Percentiles rank a stretch among this genome's conserved stretches.
Conservation (phyloP, 2,888 invertebrate genomes). For the Trypoxylon attenuatum region DNA sequence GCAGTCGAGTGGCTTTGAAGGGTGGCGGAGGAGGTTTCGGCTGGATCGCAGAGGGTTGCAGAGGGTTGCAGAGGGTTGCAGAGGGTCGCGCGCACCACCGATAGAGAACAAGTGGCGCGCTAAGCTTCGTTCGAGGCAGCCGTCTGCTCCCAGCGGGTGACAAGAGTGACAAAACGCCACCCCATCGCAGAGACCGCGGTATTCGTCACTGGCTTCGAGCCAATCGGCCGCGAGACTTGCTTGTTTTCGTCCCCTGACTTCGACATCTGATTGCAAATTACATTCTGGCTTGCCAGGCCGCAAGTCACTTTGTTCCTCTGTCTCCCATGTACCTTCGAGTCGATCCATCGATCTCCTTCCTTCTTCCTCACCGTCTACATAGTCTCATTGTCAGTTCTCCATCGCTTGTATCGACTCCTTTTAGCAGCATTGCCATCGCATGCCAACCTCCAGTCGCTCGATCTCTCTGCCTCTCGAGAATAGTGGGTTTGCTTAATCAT, state of each 20-base stretch:
- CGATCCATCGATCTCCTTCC: background rate
- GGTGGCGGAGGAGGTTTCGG: background rate
- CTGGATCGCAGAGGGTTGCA: no score
- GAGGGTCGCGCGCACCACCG: background rate
- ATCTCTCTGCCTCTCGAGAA: no score
- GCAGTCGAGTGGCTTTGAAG: background rate
- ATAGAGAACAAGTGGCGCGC: slow-evolving; percentile 23
- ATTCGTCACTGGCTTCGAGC: slow-evolving; percentile 53
- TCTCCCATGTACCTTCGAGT: background rate
- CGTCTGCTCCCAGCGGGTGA: slow-evolving; percentile 24
- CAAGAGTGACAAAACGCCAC: slow-evolving; percentile 54
- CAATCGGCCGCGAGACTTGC: slow-evolving; percentile 42
- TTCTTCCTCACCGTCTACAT: no score
- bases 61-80: no score
- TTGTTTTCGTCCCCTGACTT: slow-evolving; percentile 46
- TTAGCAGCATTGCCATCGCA: no score
- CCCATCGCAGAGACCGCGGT: slow-evolving; percentile 40
- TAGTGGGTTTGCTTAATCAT: no score
- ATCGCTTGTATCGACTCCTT: no score
- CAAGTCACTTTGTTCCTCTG: slow-evolving; percentile 6
- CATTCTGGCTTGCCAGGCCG: slow-evolving; percentile 25
- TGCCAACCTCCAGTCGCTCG: no score
- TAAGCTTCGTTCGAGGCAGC: slow-evolving; percentile 23
- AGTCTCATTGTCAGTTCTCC: no score
- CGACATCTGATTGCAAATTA: slow-evolving; percentile 56